Conservation (phyloP, 2,113 vertebrate genomes). For the Neopipo cinnamomea region DNA sequence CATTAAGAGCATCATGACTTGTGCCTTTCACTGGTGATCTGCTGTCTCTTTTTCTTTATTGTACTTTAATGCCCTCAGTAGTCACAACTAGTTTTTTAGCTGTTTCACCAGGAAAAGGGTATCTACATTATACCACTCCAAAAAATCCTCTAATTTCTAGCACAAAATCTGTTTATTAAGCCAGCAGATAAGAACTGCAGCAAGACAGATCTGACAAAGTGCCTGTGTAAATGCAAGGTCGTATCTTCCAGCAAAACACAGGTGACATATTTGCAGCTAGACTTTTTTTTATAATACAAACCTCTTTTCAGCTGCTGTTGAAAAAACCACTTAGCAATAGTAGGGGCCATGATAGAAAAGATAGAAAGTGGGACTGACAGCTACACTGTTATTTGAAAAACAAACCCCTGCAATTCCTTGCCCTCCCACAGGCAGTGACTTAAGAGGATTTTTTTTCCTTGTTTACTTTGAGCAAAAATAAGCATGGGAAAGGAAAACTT, state of each 20-base stretch:
- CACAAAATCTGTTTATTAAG: background rate
- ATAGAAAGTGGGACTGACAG: background rate
- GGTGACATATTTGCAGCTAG: conserved; percentile 1
- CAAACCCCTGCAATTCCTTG: conserved; percentile 6
- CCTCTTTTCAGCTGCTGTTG: background rate
- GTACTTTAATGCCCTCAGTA: background rate
- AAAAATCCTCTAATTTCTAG: background rate
- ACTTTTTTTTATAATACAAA: background rate
- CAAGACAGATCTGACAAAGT: background rate
- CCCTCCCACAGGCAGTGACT: background rate
- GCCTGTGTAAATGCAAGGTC: conserved; percentile 7
- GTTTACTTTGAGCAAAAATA: conserved; percentile 18
- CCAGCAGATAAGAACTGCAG: background rate
- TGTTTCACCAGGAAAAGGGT: background rate
- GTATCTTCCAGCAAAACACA: background rate
- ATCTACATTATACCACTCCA: background rate
- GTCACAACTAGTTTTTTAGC: background rate
- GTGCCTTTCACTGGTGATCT: background rate
- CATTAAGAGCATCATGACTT: background rate
- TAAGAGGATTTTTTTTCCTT: background rate
- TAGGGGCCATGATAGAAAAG: background rate
- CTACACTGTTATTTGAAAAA: background rate
- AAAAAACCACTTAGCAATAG: background rate
- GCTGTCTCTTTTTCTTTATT: background rate
- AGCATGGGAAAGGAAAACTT: background rate